These are phyloP conservation scores for Noctua janthe DNA, from an alignment of 2,888 invertebrate genomes.

Conservation along the genomic window DNA sequence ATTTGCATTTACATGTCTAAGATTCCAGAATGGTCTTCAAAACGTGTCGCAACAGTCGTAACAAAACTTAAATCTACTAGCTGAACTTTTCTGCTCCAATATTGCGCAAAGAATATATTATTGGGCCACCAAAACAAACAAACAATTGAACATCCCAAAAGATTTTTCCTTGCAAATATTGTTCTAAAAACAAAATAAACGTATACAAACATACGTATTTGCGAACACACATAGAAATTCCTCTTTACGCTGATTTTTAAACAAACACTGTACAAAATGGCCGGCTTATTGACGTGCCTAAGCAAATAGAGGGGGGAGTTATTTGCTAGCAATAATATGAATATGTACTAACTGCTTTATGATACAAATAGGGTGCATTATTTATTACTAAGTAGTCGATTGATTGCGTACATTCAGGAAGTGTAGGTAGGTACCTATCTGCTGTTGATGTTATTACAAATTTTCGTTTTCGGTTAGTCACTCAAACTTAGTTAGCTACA, in stretches of 20 bases:
- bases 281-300: constrained; percentile 76
- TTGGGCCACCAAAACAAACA: constrained; percentile 25
- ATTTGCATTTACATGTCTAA: background rate
- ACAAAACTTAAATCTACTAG: background rate
- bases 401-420: constrained; percentile 13
- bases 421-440: background rate
- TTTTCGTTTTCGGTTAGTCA: background rate
- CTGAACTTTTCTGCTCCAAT: background rate
- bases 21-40: background rate
- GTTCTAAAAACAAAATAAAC: constrained; percentile 63
- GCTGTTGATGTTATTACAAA: background rate
- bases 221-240: constrained; percentile 65
- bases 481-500: background rate
- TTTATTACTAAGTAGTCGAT: constrained; percentile 21
- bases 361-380: constrained; percentile 66
- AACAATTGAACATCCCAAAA: constrained; percentile 40
- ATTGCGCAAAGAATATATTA: background rate
- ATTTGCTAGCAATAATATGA: constrained; percentile 74
- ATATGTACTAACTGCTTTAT: constrained; percentile 66
- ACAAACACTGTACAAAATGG: constrained; percentile 74
- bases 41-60: too few relatives aligned
- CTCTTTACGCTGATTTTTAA: constrained; percentile 77
- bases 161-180: constrained; percentile 49
- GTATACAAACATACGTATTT: constrained; percentile 65
- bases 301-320: constrained; percentile 81